Base-by-base conservation (phyloP, 2,113 vertebrate genomes). In the Sinosuthora webbiana region DNA sequence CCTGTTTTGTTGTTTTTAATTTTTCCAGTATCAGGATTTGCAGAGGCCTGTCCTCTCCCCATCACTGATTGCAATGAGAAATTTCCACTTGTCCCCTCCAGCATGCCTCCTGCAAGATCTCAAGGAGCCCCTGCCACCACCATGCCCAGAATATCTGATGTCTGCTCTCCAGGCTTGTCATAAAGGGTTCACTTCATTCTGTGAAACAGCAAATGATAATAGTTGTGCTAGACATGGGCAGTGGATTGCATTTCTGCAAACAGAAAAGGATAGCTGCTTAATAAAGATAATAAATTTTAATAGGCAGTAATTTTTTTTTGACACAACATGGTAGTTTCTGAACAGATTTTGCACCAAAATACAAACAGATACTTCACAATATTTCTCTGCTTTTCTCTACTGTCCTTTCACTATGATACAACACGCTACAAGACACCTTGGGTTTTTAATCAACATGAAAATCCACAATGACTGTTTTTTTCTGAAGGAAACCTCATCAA, bases 241-340 rank as follows among this genome's bases (percentile, higher is more conserved):
- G 78, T 10, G 21, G 64, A 93, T 18, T 84, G n/a, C 44, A 44
- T 45, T 89, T 96, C 80, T 71, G 44, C 60, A 93, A 83, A 92
- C 49, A 88, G 55, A 81, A 64, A 81, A 75, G 15, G 62, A 56
- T 9, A 92, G 53, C 28, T 5, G 1, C 62, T 94, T 89, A 35
- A 82, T 75, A 92, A 68, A 79, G 80, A 81, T 39, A 88, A 62
- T 86, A 92, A 79, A 65, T 95, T 96, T 97, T 97, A 97, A 94
- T 97, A 90, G 62, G 53, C 17, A 90, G 80, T 67, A 80, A 16
- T 1, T 57, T 3, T 35, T 57, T 55, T 92, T 94, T 83, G 74
- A 87, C 76, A 90, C 17, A 49, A 42, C 14, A 9, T 31, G 57
- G 37, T 65, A 87, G 11, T 83, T 94, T 92, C 76, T 86, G 53